phyloP scores from a whole-genome alignment of 2,113 vertebrate genomes.

The Coptodon bakossiorum region DNA sequence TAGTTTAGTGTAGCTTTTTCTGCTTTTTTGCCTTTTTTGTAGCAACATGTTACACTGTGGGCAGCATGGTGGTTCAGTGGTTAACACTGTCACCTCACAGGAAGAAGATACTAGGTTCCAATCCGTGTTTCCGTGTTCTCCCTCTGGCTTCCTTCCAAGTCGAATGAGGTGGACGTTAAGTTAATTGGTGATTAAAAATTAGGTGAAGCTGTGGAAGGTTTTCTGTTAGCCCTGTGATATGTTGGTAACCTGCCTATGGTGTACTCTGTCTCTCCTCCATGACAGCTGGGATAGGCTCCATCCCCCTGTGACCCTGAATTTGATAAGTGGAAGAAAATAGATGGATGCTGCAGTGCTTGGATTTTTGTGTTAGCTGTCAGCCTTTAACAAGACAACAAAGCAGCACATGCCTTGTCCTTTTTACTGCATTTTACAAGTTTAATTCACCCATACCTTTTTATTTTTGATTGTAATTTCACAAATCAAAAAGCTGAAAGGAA shows the following conservation, averaged over 20 bases:
- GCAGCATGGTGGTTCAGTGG: neutral
- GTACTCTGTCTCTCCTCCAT: neutral
- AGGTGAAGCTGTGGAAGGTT: neutral
- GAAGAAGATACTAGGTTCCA: neutral
- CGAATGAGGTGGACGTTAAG: neutral
- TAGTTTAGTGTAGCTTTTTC: neutral
- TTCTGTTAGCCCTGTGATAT: neutral
- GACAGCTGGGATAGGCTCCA: neutral
- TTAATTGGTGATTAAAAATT: neutral
- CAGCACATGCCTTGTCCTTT: neutral
- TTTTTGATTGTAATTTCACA: neutral
- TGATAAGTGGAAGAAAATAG: neutral
- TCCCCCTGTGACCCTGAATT: rapidly evolving
- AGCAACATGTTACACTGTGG: neutral
- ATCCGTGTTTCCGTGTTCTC: neutral
- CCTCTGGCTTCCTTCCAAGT: neutral
- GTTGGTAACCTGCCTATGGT: neutral
- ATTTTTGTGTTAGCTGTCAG: neutral
- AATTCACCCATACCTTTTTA: neutral
- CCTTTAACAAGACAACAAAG: neutral
- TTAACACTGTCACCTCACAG: neutral
- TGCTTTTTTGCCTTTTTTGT: neutral
- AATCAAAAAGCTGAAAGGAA: neutral
- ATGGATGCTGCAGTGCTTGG: neutral
- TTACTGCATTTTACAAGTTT: rapidly evolving